A percentile compares a stretch with the other conserved stretches of the same genome.
Evolutionary conservation across 2,797 vertebrate species (phyloP).

Genomic region (Anisognathus igniventris): DNA sequence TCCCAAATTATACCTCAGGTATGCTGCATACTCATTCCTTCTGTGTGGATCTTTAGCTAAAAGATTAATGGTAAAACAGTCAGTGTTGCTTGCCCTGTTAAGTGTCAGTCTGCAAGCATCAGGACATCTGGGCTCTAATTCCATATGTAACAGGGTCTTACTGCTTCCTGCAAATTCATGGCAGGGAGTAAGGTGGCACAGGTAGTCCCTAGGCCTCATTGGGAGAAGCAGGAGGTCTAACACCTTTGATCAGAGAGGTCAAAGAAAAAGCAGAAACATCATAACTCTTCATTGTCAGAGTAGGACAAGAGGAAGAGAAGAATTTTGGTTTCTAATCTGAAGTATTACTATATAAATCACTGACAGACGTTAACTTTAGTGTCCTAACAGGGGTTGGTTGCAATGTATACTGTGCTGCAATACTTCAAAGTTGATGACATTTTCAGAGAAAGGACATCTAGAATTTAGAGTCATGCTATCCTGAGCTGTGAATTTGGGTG

Average conservation of each 20-base stretch:
- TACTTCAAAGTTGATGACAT: neutral
- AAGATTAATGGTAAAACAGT: neutral
- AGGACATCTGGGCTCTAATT: neutral
- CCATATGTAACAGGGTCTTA: neutral
- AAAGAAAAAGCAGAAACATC: neutral
- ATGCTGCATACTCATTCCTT: neutral
- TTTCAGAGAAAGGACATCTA: neutral
- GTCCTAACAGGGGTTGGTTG: neutral
- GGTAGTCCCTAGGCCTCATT: neutral
- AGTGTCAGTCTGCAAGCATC: neutral
- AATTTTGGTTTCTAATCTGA: neutral
- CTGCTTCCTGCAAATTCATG: neutral
- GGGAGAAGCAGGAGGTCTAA: neutral
- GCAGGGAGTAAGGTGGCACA: neutral
- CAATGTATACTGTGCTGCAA: neutral
- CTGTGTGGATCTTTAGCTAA: neutral
- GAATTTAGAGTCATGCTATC: neutral
- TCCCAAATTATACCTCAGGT: neutral
- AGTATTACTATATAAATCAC: neutral
- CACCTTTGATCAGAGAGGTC: neutral
- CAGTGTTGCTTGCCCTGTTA: neutral
- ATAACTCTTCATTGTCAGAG: neutral
- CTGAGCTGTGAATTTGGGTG: neutral
- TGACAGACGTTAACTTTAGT: neutral
- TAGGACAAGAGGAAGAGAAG: neutral